phyloP scores from a whole-genome alignment of 2,113 vertebrate species.

The Cryptomyrus ogoouensis region DNA sequence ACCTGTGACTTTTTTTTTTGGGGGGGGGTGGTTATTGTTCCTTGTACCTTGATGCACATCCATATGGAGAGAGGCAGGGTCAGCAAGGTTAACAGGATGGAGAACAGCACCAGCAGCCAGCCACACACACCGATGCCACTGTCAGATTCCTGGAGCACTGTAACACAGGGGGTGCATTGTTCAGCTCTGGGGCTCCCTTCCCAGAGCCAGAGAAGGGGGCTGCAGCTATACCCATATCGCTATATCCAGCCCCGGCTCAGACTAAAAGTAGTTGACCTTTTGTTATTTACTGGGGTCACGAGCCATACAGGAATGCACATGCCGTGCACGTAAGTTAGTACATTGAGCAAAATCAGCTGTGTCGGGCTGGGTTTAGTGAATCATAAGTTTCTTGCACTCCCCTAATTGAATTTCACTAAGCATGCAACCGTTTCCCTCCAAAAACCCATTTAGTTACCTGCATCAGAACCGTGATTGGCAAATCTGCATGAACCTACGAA shows the following conservation, averaged over 20 bases:
- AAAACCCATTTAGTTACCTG: slow-evolving; percentile 8
- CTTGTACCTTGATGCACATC: slow-evolving; percentile 88
- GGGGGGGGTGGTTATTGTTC: background rate
- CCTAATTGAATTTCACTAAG: background rate
- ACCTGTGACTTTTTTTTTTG: background rate
- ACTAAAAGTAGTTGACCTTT: background rate
- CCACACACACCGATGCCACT: slow-evolving; percentile 67
- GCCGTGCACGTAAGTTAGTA: background rate
- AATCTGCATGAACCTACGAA: slow-evolving; percentile 8
- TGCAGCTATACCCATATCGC: background rate
- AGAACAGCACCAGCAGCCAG: slow-evolving; percentile 69
- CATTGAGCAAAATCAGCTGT: background rate
- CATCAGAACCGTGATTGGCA: background rate
- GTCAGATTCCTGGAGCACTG: slow-evolving; percentile 44
- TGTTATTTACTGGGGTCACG: background rate
- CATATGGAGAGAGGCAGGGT: slow-evolving; percentile 84
- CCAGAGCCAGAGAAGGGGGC: background rate
- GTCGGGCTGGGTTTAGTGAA: background rate
- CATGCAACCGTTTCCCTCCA: background rate
- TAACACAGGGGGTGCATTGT: background rate
- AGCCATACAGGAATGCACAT: background rate
- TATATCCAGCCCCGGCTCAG: background rate
- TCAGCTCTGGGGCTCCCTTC: background rate
- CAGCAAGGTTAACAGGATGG: slow-evolving; percentile 61
- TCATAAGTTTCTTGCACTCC: background rate